Evolutionary conservation across 2,888 invertebrate species (phyloP), one percentile per base, ranked within the genome.

Genomic region (Aethes cnicana): DNA sequence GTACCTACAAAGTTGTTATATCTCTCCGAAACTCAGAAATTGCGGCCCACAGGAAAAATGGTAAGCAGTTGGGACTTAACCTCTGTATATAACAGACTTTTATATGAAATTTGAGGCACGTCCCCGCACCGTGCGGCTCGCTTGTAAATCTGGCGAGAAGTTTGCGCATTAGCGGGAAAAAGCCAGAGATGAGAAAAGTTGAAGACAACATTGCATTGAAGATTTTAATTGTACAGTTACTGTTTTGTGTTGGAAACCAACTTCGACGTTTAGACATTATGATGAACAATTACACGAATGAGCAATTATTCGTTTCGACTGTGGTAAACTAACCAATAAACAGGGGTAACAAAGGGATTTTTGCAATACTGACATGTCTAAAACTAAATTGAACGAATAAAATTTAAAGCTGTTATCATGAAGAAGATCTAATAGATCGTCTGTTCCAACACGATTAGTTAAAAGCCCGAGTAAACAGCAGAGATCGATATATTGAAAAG

Each of bases 91-190:
- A 33, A 36, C 43, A 39, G 32, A 46, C 14, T 39, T 52, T 68
- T 70, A 67, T 62, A 69, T 71, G 56, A 72, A 76, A 75, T 69
- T 76, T 73, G 68, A 64, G 68, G 66, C 64, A 68, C 62, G 61
- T 60, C 57, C 64, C 65, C 63, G 68, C 62, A 59, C 62, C 61
- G 65, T 61, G 62, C 28, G 39, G 49, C 62, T 62, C 61, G 62
- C 55, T 55, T 61, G 59, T 62, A 64, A 72, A 70, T 69, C 70
- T 66, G 67, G 55, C 58, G 55, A 59, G 57, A 58, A 82, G 74
- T 81, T 81, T 73, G 68, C 68, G 71, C 79, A 81, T 81, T 81
- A 80, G 77, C 73, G 67, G 73, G 76, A 77, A 80, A 79, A 81
- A 77, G 76, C 56, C 59, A 57, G 73, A 74, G 73, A 77, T 76